Base-by-base conservation (phyloP, 2,797 vertebrate species). In the Premnoplex brunnescens region DNA sequence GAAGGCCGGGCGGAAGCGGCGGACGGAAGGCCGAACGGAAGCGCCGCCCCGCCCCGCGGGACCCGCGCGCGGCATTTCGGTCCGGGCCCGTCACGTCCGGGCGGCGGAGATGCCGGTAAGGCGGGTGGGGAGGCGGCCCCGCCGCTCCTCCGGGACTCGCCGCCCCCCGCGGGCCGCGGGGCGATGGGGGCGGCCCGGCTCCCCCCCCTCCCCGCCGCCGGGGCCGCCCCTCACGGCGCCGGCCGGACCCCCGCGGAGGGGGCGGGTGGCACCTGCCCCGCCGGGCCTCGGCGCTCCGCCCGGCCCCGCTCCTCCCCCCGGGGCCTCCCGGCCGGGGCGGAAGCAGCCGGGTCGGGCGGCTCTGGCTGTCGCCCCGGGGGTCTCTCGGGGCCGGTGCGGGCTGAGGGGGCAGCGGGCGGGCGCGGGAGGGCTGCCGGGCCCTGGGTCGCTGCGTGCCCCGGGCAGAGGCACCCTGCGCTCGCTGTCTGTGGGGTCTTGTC, bases 31-130 rank as follows among this genome's bases (percentile, higher is more conserved):
- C 43, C 43, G 43, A 10, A 20, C 43, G 43, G 43, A 44, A 44
- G 22, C 34, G 7, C 16, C 24, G 52, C 69, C 37, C 36, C 36
- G 30, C 7, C 19, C 44, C 17, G 54, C 14, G 44, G 44, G 14
- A 51, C 4, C 1, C 22, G 5, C 10, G 17, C 22, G 19, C 18
- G 62, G 74, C 13, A 43, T 52, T 97, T 96, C 95, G 95, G 95
- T 54, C 7, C 2, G 22, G 22, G 1, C 1, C 2, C 94, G 95
- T 97, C 96, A 97, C 41, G 55, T 97, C 97, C 97, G 96, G 88
- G 91, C 37, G 84, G 88, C 44, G 80, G 95, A 96, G 95, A 97
- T 97, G 96, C 96, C 96, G 96, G 96, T 97, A 97, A 96, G 96
- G 74, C 43, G 27, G 79, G 34, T 19, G 92, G 69, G 69, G 43